phyloP scores from a whole-genome alignment of 2,797 vertebrate species.

The Enteromius trimaculatus region DNA sequence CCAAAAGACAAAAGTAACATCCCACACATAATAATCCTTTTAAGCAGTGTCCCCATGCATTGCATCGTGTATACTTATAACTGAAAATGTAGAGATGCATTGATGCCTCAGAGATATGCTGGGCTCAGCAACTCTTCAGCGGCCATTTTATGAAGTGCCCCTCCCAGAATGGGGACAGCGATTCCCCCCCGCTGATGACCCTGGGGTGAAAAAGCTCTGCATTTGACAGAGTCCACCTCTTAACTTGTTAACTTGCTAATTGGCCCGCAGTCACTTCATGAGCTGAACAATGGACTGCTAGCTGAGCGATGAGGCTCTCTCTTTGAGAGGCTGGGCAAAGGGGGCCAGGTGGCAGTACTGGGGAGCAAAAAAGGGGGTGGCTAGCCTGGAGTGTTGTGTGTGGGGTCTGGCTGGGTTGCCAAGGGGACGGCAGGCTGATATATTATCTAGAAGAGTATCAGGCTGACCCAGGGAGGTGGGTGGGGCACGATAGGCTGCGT shows the following conservation, averaged over 20 bases:
- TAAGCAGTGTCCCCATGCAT: not conserved
- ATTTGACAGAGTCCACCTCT: conserved; percentile 88
- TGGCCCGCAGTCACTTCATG: conserved; percentile 80
- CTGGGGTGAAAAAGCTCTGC: conserved; percentile 80
- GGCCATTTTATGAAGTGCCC: conserved; percentile 59
- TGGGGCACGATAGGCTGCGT: conserved; percentile 46
- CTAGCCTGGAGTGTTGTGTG: conserved; percentile 64
- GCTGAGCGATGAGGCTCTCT: conserved; percentile 69
- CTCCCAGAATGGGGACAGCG: conserved; percentile 53
- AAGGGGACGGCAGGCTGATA: conserved; percentile 66
- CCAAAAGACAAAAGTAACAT: not conserved
- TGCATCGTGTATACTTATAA: not conserved
- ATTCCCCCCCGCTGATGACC: conserved; percentile 67
- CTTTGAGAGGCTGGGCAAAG: conserved; percentile 60
- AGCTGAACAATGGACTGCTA: conserved; percentile 68
- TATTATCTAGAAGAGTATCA: conserved; percentile 68
- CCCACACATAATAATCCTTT: not conserved
- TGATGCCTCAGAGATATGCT: conserved; percentile 23
- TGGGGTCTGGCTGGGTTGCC: conserved; percentile 67
- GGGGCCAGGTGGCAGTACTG: conserved; percentile 64
- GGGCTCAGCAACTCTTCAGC: conserved; percentile 36
- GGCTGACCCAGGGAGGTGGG: conserved; percentile 59
- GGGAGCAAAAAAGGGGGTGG: conserved; percentile 57
- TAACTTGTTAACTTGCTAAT: conserved; percentile 91
- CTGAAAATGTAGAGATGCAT: not conserved